Base-by-base conservation (phyloP, 2,113 vertebrate genomes). In the Vulpes vulpes region DNA sequence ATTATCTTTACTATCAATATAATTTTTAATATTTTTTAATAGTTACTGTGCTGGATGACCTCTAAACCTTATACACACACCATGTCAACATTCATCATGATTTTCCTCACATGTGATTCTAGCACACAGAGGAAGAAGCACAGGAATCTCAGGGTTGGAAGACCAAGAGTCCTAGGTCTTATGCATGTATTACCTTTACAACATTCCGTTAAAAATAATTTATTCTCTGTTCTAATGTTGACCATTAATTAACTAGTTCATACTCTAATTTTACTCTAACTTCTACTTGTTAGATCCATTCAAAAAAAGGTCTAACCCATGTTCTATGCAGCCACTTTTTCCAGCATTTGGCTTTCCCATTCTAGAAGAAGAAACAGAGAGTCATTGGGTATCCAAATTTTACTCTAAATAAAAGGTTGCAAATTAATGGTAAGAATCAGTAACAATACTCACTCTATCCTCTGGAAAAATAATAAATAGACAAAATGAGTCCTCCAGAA, bases 11-110 rank as follows among this genome's bases (percentile, higher is more conserved):
- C 8, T 71, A 53, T 71, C 25, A 51, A 10, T 23, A 38, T 67
- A 90, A 80, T 81, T 95, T 90, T 74, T 87, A 93, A 96, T 49
- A 97, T 38, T 11, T 38, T 60, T 91, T 79, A 55, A 91, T 23
- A 96, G 43, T 83, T 83, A 90, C 30, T 30, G 1, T 55, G 51
- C 43, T 88, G 38, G 11, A 49, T 88, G 64, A 94, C n/a, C 55
- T 84, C 59, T 91, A 89, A 96, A 55, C 14, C 69, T 35, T 38
- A 76, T 5, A 83, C 5, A 83, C 38, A 71, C 59, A 91, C 2
- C 22, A 15, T 67, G n/a, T 51, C 35, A 90, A 85, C 60, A 62
- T 12, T 76, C 43, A 85, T 17, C 27, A 78, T 89, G 49, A 49
- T 64, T 80, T 38, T 91, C 55, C 22, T 74, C 22, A 83, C 49